A percentile compares a stretch with the other conserved stretches of the same genome.
Evolutionary conservation across 2,113 vertebrate genomes (phyloP).

Genomic region (Zosterops hypoxanthus): DNA sequence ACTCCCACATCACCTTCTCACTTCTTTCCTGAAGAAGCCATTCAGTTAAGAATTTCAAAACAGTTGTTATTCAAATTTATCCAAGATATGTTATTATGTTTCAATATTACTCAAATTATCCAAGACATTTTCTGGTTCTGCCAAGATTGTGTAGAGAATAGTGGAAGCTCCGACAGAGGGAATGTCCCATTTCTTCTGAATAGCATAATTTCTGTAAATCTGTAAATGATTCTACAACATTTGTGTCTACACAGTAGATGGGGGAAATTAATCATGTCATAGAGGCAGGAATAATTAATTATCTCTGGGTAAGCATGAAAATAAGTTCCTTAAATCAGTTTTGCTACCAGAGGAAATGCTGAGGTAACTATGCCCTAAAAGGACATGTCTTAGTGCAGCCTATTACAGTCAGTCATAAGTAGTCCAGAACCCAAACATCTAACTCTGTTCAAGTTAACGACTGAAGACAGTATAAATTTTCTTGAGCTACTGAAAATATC

Average conservation of each 20-base stretch:
- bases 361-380: neutral
- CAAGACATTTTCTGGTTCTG: neutral
- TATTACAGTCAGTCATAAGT: neutral
- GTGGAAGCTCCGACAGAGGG: neutral
- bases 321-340: neutral
- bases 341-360: neutral
- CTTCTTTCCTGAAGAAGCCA: neutral
- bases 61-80: neutral
- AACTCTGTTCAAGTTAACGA: neutral
- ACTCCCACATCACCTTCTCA: neutral
- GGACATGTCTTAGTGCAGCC: neutral
- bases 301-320: neutral
- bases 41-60: neutral
- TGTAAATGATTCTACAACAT: neutral
- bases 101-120: neutral
- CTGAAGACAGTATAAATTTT: neutral
- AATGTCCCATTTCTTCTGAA: neutral
- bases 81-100: no score
- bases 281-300: neutral
- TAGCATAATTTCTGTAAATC: neutral
- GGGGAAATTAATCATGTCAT: neutral
- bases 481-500: neutral
- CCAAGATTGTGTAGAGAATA: neutral
- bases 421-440: neutral
- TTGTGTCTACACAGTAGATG: neutral